Conservation (phyloP, 2,797 vertebrate genomes). For the Melanotaenia parkinsoni region DNA sequence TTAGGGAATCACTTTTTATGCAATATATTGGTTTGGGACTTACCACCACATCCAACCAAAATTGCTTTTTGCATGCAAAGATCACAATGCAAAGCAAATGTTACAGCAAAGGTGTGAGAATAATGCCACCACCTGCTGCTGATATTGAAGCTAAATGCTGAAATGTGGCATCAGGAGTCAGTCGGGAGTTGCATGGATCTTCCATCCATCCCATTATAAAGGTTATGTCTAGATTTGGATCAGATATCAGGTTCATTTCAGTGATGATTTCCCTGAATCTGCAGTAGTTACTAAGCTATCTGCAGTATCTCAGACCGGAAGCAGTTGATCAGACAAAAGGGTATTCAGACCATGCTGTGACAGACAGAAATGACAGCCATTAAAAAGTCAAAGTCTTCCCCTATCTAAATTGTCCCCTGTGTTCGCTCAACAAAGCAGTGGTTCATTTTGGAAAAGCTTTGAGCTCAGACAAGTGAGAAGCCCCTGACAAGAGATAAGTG, state of each 20-base stretch:
- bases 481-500: constrained; percentile 61
- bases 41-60: neutral
- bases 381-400: constrained; percentile 49
- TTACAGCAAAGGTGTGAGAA: neutral
- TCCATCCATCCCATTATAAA: neutral
- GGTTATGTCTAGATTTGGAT: neutral
- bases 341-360: constrained; percentile 52
- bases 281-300: neutral
- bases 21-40: neutral
- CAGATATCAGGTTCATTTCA: neutral
- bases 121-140: neutral
- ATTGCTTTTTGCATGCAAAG: neutral
- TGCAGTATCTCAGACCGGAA: constrained; percentile 7
- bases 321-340: constrained; percentile 39
- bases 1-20: neutral
- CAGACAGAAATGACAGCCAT: constrained; percentile 55
- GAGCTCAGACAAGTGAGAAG: constrained; percentile 57
- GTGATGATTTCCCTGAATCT: neutral
- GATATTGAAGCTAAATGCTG: neutral
- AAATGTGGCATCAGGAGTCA: constrained; percentile 17
- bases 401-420: constrained; percentile 43
- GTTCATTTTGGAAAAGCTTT: constrained; percentile 59
- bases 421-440: constrained; percentile 65
- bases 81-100: neutral
- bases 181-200: neutral